Evolutionary conservation across 2,113 vertebrate genomes (phyloP), one percentile per base, ranked within the genome.

Genomic region (Nothocercus nigrocapillus): DNA sequence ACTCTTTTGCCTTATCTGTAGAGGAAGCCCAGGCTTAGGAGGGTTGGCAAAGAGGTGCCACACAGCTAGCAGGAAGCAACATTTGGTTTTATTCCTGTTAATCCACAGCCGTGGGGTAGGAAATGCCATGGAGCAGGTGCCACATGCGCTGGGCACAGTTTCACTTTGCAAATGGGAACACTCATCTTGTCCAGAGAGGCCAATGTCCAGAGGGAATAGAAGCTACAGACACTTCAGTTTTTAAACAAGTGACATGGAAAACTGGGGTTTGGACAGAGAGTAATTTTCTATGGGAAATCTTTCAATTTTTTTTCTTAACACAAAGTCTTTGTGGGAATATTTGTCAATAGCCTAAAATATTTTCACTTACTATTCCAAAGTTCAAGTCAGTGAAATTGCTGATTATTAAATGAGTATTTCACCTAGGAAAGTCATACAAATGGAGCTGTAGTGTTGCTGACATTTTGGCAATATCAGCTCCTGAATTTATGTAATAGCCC

Each of bases 1-100:
- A 0, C 10, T 9, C 27, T 1, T 40, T 5, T 7, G n/a, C 12
- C 24, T 20, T 2, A 4, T 4, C 72, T 3, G 1, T 1, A 12
- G 81, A 45, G 34, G 7, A 6, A 45, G 22, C 22, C 20, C 5
- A 22, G 15, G 40, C 59, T n/a, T 24, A 2, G 32, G 69, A 30
- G 11, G 13, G 45, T 25, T 9, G 5, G 53, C 17, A 5, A 32
- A 45, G 28, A 28, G 7, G 28, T 5, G 56, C 2, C 4, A 0
- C 19, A 22, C 1, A 1, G 25, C 11, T 21, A 27, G 54, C n/a
- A 11, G 25, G 42, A 70, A 19, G 12, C 34, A 49, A 40, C 21
- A 11, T 8, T 1, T 11, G 40, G 7, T 9, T 67, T 47, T 10
- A 8, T 19, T 13, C 30, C 59, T 2, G 3, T 9, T 40, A 45